These are phyloP conservation scores for Rhinolophus ferrumequinum DNA, from an alignment of 2,113 vertebrate genomes.

Conservation along the genomic window DNA sequence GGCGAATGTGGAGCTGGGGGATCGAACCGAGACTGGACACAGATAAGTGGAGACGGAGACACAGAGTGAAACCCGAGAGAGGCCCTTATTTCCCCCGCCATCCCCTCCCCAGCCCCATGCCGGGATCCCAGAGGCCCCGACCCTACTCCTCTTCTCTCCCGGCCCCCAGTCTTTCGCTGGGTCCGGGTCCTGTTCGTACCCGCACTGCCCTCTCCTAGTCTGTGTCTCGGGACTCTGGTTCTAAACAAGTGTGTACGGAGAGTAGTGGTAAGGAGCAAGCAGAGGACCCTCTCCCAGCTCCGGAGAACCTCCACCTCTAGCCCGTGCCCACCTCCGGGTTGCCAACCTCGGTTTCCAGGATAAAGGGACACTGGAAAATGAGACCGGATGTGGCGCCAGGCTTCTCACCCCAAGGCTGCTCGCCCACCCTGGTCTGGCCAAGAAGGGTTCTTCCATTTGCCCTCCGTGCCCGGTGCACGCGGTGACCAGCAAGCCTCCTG, in stretches of 20 bases:
- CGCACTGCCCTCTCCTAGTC: not conserved
- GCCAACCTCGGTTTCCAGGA: not conserved
- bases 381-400: constrained; percentile 43
- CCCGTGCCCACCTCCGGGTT: not conserved
- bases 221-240: not conserved
- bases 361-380: not conserved
- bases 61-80: not conserved
- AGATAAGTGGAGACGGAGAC: not conserved
- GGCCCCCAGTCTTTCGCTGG: not conserved
- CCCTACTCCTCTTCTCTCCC: not conserved
- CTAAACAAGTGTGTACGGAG: not conserved
- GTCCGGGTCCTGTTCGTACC: not conserved
- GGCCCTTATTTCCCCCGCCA: not conserved
- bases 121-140: not conserved
- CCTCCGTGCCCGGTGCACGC: not conserved
- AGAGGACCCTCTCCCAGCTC: not conserved
- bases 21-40: not conserved
- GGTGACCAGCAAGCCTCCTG: not conserved
- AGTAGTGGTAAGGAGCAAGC: rapidly evolving
- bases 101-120: not conserved
- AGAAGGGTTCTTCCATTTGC: not conserved
- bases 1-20: not conserved
- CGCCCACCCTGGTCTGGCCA: not conserved
- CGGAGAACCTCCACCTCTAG: not conserved
- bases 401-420: not conserved